Percentiles rank a stretch among this genome's conserved stretches.
phyloP scores from a whole-genome alignment of 2,113 vertebrate genomes.

The Neodontobutis hainanensis region DNA sequence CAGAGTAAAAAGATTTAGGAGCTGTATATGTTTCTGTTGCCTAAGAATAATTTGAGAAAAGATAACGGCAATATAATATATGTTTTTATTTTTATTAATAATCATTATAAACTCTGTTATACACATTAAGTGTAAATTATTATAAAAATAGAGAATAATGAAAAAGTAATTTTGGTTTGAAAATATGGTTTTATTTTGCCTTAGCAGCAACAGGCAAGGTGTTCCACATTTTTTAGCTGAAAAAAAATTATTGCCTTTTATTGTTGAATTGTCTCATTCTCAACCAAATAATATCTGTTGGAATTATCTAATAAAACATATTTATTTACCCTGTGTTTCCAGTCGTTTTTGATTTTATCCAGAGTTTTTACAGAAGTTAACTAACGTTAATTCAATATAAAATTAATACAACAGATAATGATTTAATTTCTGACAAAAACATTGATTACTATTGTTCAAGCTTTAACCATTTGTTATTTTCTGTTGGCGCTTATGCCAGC shows the following conservation, averaged over 20 bases:
- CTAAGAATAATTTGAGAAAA: slow-evolving; percentile 36
- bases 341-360: background rate
- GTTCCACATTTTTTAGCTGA: background rate
- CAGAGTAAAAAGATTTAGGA: slow-evolving; percentile 42
- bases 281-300: background rate
- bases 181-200: background rate
- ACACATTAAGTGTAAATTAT: background rate
- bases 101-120: background rate
- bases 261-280: background rate
- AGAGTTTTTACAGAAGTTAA: no score
- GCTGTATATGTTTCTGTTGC: slow-evolving; percentile 44
- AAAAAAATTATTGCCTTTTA: background rate
- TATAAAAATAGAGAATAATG: background rate
- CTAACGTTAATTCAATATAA: no score
- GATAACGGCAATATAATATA: background rate
- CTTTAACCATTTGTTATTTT: no score
- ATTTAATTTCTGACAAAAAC: no score
- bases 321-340: background rate
- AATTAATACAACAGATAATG: no score
- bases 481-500: no score
- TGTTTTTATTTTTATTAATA: background rate
- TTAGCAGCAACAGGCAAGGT: background rate
- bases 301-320: slow-evolving; percentile 2
- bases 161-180: background rate
- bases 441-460: no score